Conservation (phyloP, 2,888 invertebrate genomes). For the Pteria penguin region DNA sequence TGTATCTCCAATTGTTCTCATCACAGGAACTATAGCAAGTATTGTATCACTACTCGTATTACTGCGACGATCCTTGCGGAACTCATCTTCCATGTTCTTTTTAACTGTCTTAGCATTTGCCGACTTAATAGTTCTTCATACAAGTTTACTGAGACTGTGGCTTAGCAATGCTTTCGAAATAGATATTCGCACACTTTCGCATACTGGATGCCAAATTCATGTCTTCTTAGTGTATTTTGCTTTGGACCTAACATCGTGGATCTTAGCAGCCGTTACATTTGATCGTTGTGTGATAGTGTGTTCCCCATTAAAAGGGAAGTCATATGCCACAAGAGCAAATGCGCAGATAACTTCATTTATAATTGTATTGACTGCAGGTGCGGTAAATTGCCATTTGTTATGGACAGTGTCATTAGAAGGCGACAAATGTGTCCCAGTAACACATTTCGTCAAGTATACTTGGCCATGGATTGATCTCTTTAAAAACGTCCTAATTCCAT, state of each 20-base stretch:
- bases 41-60: constrained; percentile 51
- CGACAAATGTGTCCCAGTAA: not conserved
- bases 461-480: constrained; percentile 70
- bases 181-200: constrained; percentile 56
- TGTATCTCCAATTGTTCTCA: constrained; percentile 48
- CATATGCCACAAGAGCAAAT: constrained; percentile 57
- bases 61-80: constrained; percentile 41
- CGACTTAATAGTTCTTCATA: constrained; percentile 53
- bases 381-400: constrained; percentile 72
- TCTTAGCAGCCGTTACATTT: constrained; percentile 72
- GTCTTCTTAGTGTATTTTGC: constrained; percentile 70
- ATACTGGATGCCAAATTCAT: constrained; percentile 68
- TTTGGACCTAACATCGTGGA: constrained; percentile 73
- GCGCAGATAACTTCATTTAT: constrained; percentile 55
- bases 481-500: constrained; percentile 62
- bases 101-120: constrained; percentile 53
- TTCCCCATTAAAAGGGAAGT: constrained; percentile 64
- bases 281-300: constrained; percentile 74
- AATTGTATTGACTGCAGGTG: constrained; percentile 46
- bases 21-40: constrained; percentile 56
- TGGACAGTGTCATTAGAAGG: constrained; percentile 63
- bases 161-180: constrained; percentile 46
- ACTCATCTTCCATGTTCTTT: constrained; percentile 58
- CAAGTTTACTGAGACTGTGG: constrained; percentile 62
- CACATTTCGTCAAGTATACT: constrained; percentile 37